Percentiles rank a stretch among this genome's conserved stretches.
These are phyloP conservation scores for Trichogramma evanescens DNA, from an alignment of 2,888 invertebrate genomes.

Conservation along the genomic window DNA sequence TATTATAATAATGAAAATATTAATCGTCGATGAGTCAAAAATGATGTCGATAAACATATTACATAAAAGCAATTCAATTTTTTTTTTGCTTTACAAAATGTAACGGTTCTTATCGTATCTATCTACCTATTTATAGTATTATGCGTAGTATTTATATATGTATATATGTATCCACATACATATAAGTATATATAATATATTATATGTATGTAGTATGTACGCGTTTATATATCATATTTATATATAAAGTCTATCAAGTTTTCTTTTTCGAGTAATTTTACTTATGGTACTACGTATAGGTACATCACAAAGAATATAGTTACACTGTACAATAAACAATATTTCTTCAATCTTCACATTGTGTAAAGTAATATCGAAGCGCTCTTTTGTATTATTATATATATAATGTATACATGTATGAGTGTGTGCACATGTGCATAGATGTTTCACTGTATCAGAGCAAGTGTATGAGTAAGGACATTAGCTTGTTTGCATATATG, in stretches of 20 bases:
- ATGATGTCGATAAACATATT: conserved; percentile 28
- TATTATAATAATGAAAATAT: conserved; percentile 19
- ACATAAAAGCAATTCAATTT: conserved; percentile 24
- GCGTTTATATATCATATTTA: conserved; percentile 10
- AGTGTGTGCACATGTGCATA: neutral
- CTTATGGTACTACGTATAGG: conserved; percentile 42
- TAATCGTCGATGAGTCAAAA: conserved; percentile 18
- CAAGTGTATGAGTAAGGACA: too few relatives aligned
- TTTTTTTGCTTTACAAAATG: conserved; percentile 18
- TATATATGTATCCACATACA: conserved; percentile 15
- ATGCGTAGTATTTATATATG: conserved; percentile 26
- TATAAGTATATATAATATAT: conserved; percentile 4
- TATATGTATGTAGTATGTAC: neutral
- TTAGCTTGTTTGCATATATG: too few relatives aligned
- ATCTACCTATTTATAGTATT: conserved; percentile 7
- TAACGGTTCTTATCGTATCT: conserved; percentile 23
- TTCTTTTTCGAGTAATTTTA: conserved; percentile 30
- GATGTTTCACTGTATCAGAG: too few relatives aligned
- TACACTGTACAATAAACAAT: conserved; percentile 46
- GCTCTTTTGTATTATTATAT: conserved; percentile 12
- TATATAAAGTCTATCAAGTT: conserved; percentile 21
- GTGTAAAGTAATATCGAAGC: conserved; percentile 31
- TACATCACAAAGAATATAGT: conserved; percentile 47
- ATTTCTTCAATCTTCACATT: conserved; percentile 4
- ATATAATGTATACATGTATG: neutral